A percentile compares a stretch with the other conserved stretches of the same genome.
Conservation (phyloP, 1,140 invertebrate genomes). For the Solenopsis invicta region DNA sequence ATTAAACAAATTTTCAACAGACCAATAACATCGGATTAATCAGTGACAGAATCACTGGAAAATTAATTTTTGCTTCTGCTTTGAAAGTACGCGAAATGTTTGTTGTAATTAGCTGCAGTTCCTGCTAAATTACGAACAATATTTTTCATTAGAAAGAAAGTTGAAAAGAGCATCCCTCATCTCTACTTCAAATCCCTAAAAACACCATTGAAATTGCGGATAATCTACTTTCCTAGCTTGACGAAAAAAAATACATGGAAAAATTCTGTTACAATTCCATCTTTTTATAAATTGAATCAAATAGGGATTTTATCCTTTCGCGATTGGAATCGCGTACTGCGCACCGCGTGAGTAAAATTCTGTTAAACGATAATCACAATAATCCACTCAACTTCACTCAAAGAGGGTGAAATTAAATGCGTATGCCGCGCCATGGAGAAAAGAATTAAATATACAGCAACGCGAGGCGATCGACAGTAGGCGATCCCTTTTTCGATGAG, state of each 20-base stretch:
- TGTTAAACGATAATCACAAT: conserved; percentile 10
- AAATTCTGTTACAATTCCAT: not conserved
- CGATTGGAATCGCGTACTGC: not conserved
- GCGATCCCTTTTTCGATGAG: not conserved
- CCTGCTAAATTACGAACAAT: not conserved
- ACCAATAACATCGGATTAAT: not conserved
- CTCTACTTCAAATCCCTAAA: not conserved
- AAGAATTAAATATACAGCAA: not conserved
- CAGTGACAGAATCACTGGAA: not conserved
- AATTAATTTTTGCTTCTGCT: not conserved
- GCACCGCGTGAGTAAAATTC: conserved; percentile 5
- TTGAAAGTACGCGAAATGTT: not conserved
- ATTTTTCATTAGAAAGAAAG: not conserved
- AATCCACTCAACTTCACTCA: conserved; percentile 7
- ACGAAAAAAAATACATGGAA: not conserved
- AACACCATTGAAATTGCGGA: not conserved
- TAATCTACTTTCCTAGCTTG: not conserved
- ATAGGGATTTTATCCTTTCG: not conserved
- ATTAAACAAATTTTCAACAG: conserved; percentile 20
- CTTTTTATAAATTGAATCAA: not conserved
- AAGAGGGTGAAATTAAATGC: conserved; percentile 14
- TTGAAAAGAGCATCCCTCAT: not conserved
- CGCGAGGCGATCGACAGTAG: not conserved
- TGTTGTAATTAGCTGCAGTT: not conserved
- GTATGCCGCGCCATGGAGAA: not conserved